Percentiles rank a stretch among this genome's conserved stretches.
Conservation (phyloP, 2,113 vertebrate species). For the Neopipo cinnamomea region DNA sequence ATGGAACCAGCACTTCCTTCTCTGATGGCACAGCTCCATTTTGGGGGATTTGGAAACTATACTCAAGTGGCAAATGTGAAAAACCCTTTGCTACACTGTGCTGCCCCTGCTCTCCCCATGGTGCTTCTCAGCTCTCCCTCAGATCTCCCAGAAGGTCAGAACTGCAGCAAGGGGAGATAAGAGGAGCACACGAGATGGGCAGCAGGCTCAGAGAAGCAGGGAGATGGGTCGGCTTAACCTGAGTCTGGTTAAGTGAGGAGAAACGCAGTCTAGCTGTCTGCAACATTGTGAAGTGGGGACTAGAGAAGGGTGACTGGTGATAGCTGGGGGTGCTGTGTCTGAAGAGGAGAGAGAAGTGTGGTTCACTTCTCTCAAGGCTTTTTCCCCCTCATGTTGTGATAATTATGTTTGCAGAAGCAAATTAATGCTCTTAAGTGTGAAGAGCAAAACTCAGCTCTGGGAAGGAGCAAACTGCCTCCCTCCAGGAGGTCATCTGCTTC, state of each 20-base stretch:
- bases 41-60: neutral
- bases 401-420: neutral
- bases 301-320: neutral
- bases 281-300: accelerated
- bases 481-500: neutral
- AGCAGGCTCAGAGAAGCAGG: neutral
- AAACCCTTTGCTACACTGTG: neutral
- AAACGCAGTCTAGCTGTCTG: neutral
- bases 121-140: neutral
- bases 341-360: neutral
- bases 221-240: neutral
- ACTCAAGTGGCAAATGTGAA: neutral
- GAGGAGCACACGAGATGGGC: accelerated
- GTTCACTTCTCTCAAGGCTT: neutral
- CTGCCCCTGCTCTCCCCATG: neutral
- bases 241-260: neutral
- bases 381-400: neutral
- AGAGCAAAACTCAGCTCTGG: neutral
- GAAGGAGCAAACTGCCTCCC: neutral
- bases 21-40: neutral
- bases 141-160: neutral
- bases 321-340: neutral
- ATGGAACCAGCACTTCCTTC: neutral
- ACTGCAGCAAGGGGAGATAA: accelerated
- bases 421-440: neutral